Conservation (phyloP, 64 coral and sea anemone genomes). For the Hydrozoanthus tunicans region DNA sequence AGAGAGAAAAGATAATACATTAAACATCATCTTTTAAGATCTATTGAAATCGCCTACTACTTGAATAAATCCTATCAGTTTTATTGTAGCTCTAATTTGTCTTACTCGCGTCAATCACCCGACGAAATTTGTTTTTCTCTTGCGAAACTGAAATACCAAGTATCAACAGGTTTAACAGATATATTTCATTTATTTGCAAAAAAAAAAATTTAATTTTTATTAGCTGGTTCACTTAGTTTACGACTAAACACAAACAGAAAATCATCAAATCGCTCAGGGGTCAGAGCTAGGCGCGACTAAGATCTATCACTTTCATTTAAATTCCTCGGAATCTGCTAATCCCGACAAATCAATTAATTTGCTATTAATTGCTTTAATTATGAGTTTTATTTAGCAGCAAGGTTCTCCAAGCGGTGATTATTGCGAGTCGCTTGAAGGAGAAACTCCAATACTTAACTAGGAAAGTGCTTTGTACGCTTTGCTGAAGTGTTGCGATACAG, state of each 20-base stretch:
- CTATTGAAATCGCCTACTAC: no score
- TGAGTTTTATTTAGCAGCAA: slow-evolving; percentile 17
- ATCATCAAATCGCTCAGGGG: background rate
- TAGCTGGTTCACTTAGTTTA: no score
- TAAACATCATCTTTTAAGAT: background rate
- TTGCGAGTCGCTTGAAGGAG: background rate
- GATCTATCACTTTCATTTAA: background rate
- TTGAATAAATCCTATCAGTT: no score
- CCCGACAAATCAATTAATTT: slow-evolving; percentile 61
- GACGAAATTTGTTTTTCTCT: no score
- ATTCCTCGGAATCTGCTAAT: slow-evolving; percentile 52
- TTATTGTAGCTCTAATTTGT: no score
- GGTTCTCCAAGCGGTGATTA: background rate
- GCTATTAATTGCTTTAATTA: slow-evolving; percentile 50
- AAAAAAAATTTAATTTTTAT: no score
- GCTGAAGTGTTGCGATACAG: background rate
- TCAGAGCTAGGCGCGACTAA: slow-evolving; percentile 2
- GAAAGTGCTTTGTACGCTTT: background rate
- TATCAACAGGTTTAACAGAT: no score
- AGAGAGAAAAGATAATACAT: background rate
- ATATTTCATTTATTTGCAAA: no score
- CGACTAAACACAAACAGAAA: background rate
- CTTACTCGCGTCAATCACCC: no score
- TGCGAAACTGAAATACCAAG: no score
- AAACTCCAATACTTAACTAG: background rate